phyloP scores from a whole-genome alignment of 2,888 invertebrate species.

The Strigamia transsilvanica region DNA sequence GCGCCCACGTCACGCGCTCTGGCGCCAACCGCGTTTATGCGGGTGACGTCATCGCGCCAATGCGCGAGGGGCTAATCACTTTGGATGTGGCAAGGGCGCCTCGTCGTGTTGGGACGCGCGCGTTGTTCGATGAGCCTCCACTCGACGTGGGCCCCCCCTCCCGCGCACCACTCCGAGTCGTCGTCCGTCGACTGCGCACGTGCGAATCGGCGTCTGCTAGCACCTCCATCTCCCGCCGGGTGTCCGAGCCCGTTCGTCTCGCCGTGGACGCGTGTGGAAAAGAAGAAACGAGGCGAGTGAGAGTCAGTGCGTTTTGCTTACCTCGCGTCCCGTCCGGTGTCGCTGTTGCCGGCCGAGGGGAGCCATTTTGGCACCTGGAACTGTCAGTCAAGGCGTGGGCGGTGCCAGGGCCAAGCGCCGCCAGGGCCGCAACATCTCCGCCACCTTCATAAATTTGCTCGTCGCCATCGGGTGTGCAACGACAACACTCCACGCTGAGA shows the following conservation, averaged over 20 bases:
- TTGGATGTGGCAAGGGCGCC: slow-evolving; percentile 50
- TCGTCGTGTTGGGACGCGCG: slow-evolving; percentile 48
- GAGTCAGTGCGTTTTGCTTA: slow-evolving; percentile 46
- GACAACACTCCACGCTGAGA: slow-evolving; percentile 47
- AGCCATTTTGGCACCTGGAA: slow-evolving; percentile 54
- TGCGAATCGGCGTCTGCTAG: slow-evolving; percentile 35
- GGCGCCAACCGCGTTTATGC: slow-evolving; percentile 51
- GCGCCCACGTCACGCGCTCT: slow-evolving; percentile 51
- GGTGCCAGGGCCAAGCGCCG: slow-evolving; percentile 51
- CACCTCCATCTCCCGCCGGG: slow-evolving; percentile 6
- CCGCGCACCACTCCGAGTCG: slow-evolving; percentile 41
- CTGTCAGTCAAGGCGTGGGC: slow-evolving; percentile 53
- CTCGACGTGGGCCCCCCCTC: slow-evolving; percentile 51
- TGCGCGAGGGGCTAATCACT: slow-evolving; percentile 54
- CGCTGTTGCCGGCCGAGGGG: slow-evolving; percentile 48
- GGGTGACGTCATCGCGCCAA: slow-evolving; percentile 51
- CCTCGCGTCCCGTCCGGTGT: slow-evolving; percentile 33
- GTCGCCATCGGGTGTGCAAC: slow-evolving; percentile 44
- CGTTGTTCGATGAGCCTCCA: slow-evolving; percentile 48
- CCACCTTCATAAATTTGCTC: slow-evolving; percentile 53
- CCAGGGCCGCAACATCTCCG: slow-evolving; percentile 48
- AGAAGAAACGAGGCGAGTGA: slow-evolving; percentile 28
- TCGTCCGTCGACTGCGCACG: slow-evolving; percentile 50
- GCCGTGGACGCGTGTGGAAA: slow-evolving; percentile 3
- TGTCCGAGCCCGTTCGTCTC: slow-evolving; percentile 5